Evolutionary conservation across 2,113 vertebrate genomes (phyloP), one percentile per base, ranked within the genome.

Genomic region (Dascyllus trimaculatus): DNA sequence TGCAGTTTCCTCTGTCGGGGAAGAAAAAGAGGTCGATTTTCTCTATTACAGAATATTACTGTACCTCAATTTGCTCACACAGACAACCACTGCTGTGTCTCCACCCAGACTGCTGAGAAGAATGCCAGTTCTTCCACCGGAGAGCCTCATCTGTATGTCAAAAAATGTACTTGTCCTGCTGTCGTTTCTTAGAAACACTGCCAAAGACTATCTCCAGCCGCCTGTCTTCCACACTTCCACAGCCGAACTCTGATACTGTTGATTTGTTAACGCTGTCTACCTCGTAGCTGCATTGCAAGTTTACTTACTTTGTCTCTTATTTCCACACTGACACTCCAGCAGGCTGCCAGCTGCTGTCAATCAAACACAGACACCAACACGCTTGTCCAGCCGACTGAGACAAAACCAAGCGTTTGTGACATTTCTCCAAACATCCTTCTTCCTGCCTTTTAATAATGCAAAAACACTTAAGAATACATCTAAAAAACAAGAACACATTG

Each of bases 171-270:
- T 43, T 70, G 35, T 78, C 56, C 79, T 49, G n/a, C 49, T 62
- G 43, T 71, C 7, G 62, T 79, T 82, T 61, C 57, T 51, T 11
- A 38, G 60, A 75, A 78, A 65, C 18, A 24, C 62, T 65, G 11
- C 22, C 52, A 75, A 62, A 78, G 7, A 62, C 49, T 11, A 14
- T 65, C 40, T 24, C 25, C n/a, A 25, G 22, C 43, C 40, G 18
- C 1, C 29, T 29, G 32, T 51, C 26, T 75, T 51, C 24, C 49
- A 70, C 66, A 19, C 14, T 64, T 32, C 29, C 11, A 38, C 4
- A 26, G 19, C 18, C 25, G 17, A 45, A 22, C 38, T 58, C 35
- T 45, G 29, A 15, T 52, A 2, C 6, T 64, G 4, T 21, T 61
- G 26, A 1, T 13, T 21, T 51, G 8, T n/a, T 4, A 48, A 43